Percentiles rank a stretch among this genome's conserved stretches.
Evolutionary conservation across 1,140 invertebrate species (phyloP).

Genomic region (Rhizoglyphus robini): DNA sequence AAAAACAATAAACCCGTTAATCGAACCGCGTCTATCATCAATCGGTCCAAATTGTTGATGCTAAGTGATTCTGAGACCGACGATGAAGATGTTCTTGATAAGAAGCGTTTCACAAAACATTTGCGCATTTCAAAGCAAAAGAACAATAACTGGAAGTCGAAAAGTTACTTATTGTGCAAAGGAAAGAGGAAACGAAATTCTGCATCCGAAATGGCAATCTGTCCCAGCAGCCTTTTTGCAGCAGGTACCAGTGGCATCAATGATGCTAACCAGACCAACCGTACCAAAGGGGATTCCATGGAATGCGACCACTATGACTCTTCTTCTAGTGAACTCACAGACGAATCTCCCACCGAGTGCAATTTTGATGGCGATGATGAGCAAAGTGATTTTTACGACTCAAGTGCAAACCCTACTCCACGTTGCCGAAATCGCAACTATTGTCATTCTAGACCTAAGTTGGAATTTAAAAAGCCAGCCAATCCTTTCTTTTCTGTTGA

Average conservation of each 20-base stretch:
- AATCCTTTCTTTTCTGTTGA: constrained; percentile 17
- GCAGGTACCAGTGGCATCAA: background rate
- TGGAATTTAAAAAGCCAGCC: background rate
- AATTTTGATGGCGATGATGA: constrained; percentile 21
- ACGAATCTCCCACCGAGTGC: constrained; percentile 12
- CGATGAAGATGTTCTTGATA: constrained; percentile 9
- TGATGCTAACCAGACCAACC: background rate
- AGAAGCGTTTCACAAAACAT: background rate
- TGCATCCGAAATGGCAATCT: background rate
- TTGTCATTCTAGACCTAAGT: background rate
- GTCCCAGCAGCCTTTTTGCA: background rate
- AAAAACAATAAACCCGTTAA: constrained; percentile 16
- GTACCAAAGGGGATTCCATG: background rate
- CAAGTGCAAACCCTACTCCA: background rate
- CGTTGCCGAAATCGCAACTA: background rate
- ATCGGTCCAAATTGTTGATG: constrained; percentile 15
- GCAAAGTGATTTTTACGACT: constrained; percentile 20
- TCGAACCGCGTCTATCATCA: constrained; percentile 13
- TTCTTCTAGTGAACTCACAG: constrained; percentile 12
- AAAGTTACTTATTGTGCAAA: background rate
- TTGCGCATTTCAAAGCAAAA: constrained; percentile 3
- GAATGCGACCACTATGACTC: background rate
- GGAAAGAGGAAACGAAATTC: constrained; percentile 8
- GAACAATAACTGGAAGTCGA: background rate
- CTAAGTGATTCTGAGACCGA: constrained; percentile 11